Conservation (phyloP, 2,797 vertebrate species). For the Ceryle rudis region DNA sequence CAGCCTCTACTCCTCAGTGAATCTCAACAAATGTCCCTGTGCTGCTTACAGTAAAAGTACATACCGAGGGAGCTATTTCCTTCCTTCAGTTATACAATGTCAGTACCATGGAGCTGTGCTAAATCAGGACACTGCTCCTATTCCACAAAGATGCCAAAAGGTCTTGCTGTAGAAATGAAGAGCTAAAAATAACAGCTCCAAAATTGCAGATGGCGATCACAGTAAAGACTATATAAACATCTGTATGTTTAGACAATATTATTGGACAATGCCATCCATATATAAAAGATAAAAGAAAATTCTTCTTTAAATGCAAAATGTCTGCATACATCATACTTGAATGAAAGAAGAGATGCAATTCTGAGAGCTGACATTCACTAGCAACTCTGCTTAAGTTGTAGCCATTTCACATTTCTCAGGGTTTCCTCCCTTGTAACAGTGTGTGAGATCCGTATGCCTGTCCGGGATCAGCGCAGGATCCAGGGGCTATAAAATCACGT, state of each 20-base stretch:
- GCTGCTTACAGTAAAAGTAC: not conserved
- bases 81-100: conserved; percentile 47
- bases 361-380: not conserved
- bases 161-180: conserved; percentile 27
- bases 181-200: conserved; percentile 57
- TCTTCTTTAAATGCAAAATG: not conserved
- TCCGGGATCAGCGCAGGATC: not conserved
- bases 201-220: not conserved
- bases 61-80: conserved; percentile 49
- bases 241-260: not conserved
- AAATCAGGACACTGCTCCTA: conserved; percentile 61
- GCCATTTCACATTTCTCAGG: not conserved
- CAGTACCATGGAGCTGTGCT: conserved; percentile 11
- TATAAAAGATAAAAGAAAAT: not conserved
- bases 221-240: not conserved
- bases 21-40: conserved; percentile 3
- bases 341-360: not conserved
- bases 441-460: not conserved
- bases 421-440: not conserved
- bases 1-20: not conserved
- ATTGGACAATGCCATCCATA: not conserved
- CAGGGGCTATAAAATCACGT: conserved; percentile 22
- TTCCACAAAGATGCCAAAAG: conserved; percentile 63
- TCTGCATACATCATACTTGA: not conserved
- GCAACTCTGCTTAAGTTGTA: not conserved